Percentiles rank a stretch among this genome's conserved stretches.
These are phyloP conservation scores for Nicator chloris DNA, from an alignment of 2,113 vertebrate genomes.

Conservation along the genomic window DNA sequence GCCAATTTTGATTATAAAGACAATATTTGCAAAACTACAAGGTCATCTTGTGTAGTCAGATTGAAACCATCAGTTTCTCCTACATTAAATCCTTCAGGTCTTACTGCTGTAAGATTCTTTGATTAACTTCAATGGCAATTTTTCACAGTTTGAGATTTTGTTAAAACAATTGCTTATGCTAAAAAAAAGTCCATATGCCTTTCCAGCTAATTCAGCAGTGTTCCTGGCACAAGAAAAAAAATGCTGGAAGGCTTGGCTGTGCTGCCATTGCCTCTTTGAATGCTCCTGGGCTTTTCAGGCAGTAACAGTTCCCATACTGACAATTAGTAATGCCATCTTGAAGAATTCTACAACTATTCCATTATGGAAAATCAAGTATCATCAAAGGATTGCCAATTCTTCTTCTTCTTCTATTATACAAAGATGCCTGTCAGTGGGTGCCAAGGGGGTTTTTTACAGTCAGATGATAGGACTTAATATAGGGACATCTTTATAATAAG, in stretches of 20 bases:
- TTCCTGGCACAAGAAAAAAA: not conserved
- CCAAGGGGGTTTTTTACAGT: not conserved
- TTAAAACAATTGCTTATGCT: not conserved
- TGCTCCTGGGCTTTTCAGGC: not conserved
- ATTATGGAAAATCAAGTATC: not conserved
- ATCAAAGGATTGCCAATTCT: not conserved
- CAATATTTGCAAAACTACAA: not conserved
- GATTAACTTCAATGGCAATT: conserved; percentile 16
- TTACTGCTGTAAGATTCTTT: not conserved
- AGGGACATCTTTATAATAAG: not conserved
- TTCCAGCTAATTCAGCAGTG: not conserved
- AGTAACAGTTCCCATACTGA: not conserved
- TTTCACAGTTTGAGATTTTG: not conserved
- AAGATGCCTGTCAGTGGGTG: not conserved
- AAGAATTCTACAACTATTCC: not conserved
- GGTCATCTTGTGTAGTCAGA: not conserved
- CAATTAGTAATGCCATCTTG: not conserved
- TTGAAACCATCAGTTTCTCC: not conserved
- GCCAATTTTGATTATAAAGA: not conserved
- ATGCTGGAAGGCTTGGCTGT: not conserved
- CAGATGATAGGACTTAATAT: not conserved
- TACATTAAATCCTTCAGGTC: not conserved
- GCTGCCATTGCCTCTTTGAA: not conserved
- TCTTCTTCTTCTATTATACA: not conserved
- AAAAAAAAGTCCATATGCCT: not conserved